Conservation (phyloP, 2,888 invertebrate genomes). For the Bimastos eiseni region DNA sequence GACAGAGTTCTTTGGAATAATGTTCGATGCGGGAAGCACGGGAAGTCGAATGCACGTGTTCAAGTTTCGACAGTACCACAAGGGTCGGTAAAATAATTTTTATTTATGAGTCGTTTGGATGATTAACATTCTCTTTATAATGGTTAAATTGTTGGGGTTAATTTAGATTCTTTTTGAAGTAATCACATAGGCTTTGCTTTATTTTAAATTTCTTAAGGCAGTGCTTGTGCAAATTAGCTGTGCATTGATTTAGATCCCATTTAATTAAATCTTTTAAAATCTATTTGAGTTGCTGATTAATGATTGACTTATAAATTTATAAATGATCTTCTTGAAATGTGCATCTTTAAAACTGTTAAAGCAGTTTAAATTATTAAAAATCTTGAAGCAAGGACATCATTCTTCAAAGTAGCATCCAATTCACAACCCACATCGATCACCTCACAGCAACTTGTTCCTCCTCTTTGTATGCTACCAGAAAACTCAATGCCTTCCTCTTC, state of each 20-base stretch:
- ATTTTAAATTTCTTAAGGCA: not conserved
- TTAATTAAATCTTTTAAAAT: too few species aligned
- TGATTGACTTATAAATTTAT: not conserved
- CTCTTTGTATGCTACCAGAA: too few species aligned
- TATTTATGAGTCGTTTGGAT: not conserved
- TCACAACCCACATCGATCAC: too few species aligned
- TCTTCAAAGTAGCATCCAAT: too few species aligned
- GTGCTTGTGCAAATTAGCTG: not conserved
- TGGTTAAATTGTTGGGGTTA: too few species aligned
- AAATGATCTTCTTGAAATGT: too few species aligned
- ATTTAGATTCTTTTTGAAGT: not conserved
- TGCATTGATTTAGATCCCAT: not conserved
- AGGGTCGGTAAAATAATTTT: not conserved
- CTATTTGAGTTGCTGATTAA: not conserved
- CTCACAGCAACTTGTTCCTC: too few species aligned
- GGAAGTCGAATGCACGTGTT: constrained; percentile 73
- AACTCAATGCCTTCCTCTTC: too few species aligned
- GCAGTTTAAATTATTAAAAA: too few species aligned
- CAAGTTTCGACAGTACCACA: constrained; percentile 49
- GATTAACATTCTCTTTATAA: not conserved
- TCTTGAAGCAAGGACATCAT: too few species aligned
- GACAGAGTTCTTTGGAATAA: constrained; percentile 72
- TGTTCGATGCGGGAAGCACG: constrained; percentile 92
- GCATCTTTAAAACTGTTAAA: not conserved
- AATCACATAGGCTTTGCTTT: not conserved